Base-by-base conservation (phyloP, 92 coral and sea anemone genomes). In the Phenganax marumi region DNA sequence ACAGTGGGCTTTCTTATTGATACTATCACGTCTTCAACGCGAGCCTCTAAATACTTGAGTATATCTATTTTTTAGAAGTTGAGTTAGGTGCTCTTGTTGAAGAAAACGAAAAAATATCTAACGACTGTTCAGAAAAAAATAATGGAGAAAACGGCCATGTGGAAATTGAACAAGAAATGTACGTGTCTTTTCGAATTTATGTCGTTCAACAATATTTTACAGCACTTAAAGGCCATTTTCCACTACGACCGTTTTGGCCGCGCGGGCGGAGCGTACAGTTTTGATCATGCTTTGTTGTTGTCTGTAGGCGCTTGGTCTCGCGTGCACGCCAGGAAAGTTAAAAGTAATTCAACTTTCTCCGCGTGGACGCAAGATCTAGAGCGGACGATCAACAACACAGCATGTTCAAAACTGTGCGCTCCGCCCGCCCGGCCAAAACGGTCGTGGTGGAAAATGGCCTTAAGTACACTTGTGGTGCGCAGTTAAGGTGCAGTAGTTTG, bases 81-180 rank as follows among this genome's bases (percentile, higher is more conserved):
- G 73, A 78, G 11, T 43, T 78, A 19, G 77, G 77, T 19, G 22
- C 77, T 19, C 26, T 72, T 56, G 10, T 72, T 78, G 46, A 65
- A 49, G 63, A 78, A 43, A 72, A 19, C 50, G 71, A 17, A n/a
- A 78, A 78, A 61, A 25, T n/a, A 48, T 12, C 68, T 11, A 60
- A 60, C n/a, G 51, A 55, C 13, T 60, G 77, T 12, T 49, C 26
- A 8, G 24, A 16, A 25, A 62, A 61, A 78, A 63, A 78, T 71
- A 61, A 78, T 17, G 83, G 25, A 62, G 47, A 56, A 13, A 48
- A 78, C 47, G 83, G 66, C 14, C 21, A 61, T 12, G 43, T 58
- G 19, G 73, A 46, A 22, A 57, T 58, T 12, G 68, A 78, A 50
- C 58, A 61, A 12, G 71, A 46, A 63, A 61, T 25, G 83, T 78